phyloP scores from a whole-genome alignment of 2,797 vertebrate genomes.

The Podarcis siculus region DNA sequence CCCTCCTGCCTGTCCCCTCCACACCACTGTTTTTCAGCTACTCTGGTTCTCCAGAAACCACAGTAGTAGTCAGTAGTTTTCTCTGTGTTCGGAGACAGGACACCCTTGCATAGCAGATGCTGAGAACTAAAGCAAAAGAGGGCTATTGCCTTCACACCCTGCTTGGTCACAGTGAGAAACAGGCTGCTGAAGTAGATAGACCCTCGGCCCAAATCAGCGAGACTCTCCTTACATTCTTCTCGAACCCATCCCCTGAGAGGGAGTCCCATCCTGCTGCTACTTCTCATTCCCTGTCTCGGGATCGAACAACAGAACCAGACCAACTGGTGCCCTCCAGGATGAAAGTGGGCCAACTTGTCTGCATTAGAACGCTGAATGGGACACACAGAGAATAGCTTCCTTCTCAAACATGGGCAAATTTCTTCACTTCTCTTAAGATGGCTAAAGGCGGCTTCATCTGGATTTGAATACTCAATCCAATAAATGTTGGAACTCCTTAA shows the following conservation, averaged over 20 bases:
- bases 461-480: slow-evolving; percentile 2
- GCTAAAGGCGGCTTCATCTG: background rate
- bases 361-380: background rate
- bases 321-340: background rate
- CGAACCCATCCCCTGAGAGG: background rate
- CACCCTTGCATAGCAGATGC: background rate
- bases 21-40: background rate
- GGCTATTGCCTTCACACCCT: background rate
- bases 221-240: background rate
- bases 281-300: no score
- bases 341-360: background rate
- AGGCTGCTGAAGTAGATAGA: background rate
- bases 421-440: background rate
- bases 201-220: background rate
- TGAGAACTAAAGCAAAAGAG: background rate
- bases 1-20: background rate
- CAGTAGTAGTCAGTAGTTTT: no score
- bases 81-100: background rate
- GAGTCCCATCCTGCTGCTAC: background rate
- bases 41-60: background rate
- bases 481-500: background rate
- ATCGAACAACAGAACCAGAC: background rate
- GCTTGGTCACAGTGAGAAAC: background rate
- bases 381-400: background rate
- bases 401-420: background rate